Evolutionary conservation across 92 coral and sea anemone genomes (phyloP).

Genomic region (Actinostola sp.): DNA sequence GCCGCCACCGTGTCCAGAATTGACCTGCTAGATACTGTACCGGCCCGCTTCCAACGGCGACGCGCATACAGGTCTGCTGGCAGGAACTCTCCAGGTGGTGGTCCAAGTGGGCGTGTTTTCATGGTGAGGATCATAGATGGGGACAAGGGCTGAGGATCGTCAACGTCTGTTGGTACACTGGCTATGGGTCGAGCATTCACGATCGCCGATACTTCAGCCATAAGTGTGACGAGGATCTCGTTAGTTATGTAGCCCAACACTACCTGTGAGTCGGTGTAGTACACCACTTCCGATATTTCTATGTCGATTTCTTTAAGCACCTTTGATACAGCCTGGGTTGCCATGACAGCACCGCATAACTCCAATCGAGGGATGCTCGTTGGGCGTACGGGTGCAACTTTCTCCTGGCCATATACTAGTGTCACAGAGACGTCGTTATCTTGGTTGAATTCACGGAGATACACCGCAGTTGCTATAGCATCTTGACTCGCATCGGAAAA

Average conservation of each 20-base stretch:
- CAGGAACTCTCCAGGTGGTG: slow-evolving; percentile 45
- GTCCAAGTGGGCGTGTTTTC: slow-evolving; percentile 34
- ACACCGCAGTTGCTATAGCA: slow-evolving; percentile 17
- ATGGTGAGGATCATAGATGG: slow-evolving; percentile 34
- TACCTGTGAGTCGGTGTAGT: no score
- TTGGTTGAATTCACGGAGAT: not conserved
- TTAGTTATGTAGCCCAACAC: slow-evolving; percentile 14
- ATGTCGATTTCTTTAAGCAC: slow-evolving; percentile 1
- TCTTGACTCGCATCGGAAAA: slow-evolving; percentile 39
- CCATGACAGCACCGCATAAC: no score
- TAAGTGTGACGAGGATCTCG: slow-evolving; percentile 28
- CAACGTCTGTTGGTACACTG: slow-evolving; percentile 35
- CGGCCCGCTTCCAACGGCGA: slow-evolving; percentile 47
- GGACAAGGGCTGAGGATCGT: slow-evolving; percentile 35
- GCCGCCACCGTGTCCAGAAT: slow-evolving; percentile 46
- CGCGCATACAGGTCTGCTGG: slow-evolving; percentile 37
- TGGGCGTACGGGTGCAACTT: slow-evolving; percentile 32
- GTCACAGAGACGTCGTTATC: not conserved
- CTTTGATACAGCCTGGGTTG: slow-evolving; percentile 19
- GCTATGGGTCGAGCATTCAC: slow-evolving; percentile 39
- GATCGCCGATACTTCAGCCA: slow-evolving; percentile 28
- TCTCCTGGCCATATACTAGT: slow-evolving; percentile 27
- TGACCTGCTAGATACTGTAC: slow-evolving; percentile 32
- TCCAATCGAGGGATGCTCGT: no score
- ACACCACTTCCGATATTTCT: not conserved